phyloP scores from a whole-genome alignment of 1,140 invertebrate species.

The Brachionus koreanus region DNA sequence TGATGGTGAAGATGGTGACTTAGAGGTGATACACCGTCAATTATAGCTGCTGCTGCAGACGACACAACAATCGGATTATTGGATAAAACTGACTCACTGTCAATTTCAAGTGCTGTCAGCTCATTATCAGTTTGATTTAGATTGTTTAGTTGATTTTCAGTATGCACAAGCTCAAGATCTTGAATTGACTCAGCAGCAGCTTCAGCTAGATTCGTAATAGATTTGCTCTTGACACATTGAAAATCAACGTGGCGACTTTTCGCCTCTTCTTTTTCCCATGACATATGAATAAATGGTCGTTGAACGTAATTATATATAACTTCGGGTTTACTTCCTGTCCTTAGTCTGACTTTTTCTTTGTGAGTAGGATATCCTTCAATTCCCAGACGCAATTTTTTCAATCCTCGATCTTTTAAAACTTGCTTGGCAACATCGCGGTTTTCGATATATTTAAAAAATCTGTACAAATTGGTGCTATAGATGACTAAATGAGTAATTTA shows the following conservation, averaged over 20 bases:
- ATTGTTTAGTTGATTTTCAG: slow-evolving; percentile 16
- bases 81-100: slow-evolving; percentile 11
- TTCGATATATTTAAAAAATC: slow-evolving; percentile 99
- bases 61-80: slow-evolving; percentile 16
- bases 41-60: slow-evolving; percentile 23
- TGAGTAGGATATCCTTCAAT: slow-evolving; percentile 98
- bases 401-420: slow-evolving; percentile 90
- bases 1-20: slow-evolving; percentile 24
- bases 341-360: slow-evolving; percentile 81
- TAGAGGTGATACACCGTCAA: slow-evolving; percentile 30
- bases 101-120: not conserved
- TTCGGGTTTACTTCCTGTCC: slow-evolving; percentile 70
- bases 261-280: slow-evolving; percentile 88
- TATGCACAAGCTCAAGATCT: slow-evolving; percentile 37
- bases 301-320: slow-evolving; percentile 99
- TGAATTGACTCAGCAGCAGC: slow-evolving; percentile 46
- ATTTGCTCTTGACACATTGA: slow-evolving; percentile 62
- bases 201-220: slow-evolving; percentile 56
- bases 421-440: slow-evolving; percentile 98
- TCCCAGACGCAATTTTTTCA: slow-evolving; percentile 97
- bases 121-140: slow-evolving; percentile 40
- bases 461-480: slow-evolving; percentile 82
- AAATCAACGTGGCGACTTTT: slow-evolving; percentile 98
- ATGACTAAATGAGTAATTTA: slow-evolving; percentile 58
- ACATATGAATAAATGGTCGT: slow-evolving; percentile 98